Evolutionary conservation across 2,113 vertebrate species (phyloP).

Genomic region (Cololabis saira): DNA sequence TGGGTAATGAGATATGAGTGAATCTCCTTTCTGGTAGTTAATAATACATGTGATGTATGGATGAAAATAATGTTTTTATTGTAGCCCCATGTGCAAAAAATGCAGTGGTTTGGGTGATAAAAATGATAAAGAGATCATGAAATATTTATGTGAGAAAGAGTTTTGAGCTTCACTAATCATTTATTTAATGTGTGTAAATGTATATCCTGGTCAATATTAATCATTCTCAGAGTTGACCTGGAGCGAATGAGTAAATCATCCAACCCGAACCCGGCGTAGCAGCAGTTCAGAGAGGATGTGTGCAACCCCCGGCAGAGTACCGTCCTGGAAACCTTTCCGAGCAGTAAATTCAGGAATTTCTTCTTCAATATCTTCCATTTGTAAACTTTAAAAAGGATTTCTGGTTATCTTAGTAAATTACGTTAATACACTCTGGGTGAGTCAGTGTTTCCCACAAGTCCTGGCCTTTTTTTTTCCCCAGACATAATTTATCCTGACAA

Average conservation of each 20-base stretch:
- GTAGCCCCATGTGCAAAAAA: conserved; percentile 35
- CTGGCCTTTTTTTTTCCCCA: too few relatives aligned
- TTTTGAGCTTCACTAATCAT: conserved; percentile 41
- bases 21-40: conserved; percentile 48
- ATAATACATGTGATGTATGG: conserved; percentile 61
- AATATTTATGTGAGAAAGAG: conserved; percentile 47
- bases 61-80: conserved; percentile 58
- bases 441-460: too few relatives aligned
- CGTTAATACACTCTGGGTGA: too few relatives aligned
- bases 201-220: conserved; percentile 32
- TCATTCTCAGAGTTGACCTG: conserved; percentile 13
- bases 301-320: not conserved
- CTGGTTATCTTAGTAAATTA: too few relatives aligned
- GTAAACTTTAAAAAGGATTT: too few relatives aligned
- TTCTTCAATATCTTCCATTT: too few relatives aligned
- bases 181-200: conserved; percentile 56
- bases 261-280: conserved; percentile 1
- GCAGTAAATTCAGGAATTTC: too few relatives aligned
- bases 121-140: conserved; percentile 50
- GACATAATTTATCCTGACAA: too few relatives aligned
- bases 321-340: too few relatives aligned
- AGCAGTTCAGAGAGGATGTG: conserved; percentile 1
- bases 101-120: conserved; percentile 27
- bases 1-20: conserved; percentile 55
- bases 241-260: conserved; percentile 26